phyloP scores from a whole-genome alignment of 1,140 invertebrate species.

The Oppia nitens region DNA sequence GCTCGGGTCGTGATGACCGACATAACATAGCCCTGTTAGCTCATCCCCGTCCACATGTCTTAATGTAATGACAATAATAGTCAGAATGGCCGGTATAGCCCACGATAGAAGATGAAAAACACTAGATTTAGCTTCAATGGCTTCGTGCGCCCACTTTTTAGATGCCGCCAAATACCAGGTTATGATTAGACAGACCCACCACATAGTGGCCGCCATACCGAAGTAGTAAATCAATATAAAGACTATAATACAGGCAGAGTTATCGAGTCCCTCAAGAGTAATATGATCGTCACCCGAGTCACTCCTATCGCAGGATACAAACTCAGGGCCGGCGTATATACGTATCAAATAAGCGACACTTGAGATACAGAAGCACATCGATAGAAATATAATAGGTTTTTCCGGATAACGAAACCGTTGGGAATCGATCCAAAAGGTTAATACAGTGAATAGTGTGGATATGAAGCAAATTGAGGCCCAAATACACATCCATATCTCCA shows the following conservation, averaged over 20 bases:
- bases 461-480: constrained; percentile 79
- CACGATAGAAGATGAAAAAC: constrained; percentile 95
- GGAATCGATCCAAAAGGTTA: constrained; percentile 86
- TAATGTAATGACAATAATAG: constrained; percentile 70
- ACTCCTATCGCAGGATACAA: constrained; percentile 67
- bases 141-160: constrained; percentile 96
- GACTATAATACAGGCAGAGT: constrained; percentile 77
- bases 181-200: constrained; percentile 91
- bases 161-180: constrained; percentile 97
- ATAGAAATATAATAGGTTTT: constrained; percentile 89
- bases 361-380: constrained; percentile 84
- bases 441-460: constrained; percentile 80
- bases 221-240: constrained; percentile 98
- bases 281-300: constrained; percentile 46
- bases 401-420: constrained; percentile 88
- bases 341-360: constrained; percentile 64
- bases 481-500: constrained; percentile 76
- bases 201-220: constrained; percentile 85
- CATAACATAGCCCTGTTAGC: constrained; percentile 87
- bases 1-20: constrained; percentile 76
- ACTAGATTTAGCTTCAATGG: constrained; percentile 91
- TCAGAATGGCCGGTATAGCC: constrained; percentile 45
- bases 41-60: constrained; percentile 93
- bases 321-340: constrained; percentile 65
- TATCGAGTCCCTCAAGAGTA: constrained; percentile 70